A percentile compares a stretch with the other conserved stretches of the same genome.
Conservation (phyloP, 2,888 invertebrate species). For the Ectemnius continuus region DNA sequence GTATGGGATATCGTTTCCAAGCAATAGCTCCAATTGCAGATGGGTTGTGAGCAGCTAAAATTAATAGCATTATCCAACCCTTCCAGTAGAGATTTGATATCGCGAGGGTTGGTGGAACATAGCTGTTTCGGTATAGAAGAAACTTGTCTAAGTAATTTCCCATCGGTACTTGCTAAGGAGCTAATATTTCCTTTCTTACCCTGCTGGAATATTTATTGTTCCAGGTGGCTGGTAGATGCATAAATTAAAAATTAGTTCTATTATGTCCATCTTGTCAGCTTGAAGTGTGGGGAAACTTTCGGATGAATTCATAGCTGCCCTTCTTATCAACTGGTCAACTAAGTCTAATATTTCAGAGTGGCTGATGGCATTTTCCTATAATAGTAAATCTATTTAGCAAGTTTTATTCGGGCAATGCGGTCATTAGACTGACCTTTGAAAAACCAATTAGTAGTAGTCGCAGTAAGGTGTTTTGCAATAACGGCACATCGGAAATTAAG, state of each 20-base stretch:
- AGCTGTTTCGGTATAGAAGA: constrained; percentile 75
- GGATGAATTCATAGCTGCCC: constrained; percentile 88
- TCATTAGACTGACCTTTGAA: constrained; percentile 79
- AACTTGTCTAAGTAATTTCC: too few relatives aligned
- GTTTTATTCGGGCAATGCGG: background rate
- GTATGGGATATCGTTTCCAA: constrained; percentile 94
- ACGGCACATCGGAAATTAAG: constrained; percentile 92
- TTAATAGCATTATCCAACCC: constrained; percentile 91
- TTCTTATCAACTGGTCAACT: constrained; percentile 89
- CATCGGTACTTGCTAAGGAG: background rate
- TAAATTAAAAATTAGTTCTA: constrained; percentile 93
- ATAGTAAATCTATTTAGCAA: background rate
- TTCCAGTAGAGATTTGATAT: constrained; percentile 97
- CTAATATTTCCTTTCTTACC: constrained; percentile 79
- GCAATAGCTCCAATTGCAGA: constrained; percentile 90
- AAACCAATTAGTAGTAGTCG: constrained; percentile 90
- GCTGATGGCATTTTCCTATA: constrained; percentile 87
- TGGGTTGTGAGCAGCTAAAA: constrained; percentile 96
- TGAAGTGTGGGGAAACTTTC: constrained; percentile 86
- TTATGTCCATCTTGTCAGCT: constrained; percentile 89
- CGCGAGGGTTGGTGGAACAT: constrained; percentile 92
- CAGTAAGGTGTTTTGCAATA: constrained; percentile 90
- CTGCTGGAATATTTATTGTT: constrained; percentile 91
- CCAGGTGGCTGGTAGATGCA: constrained; percentile 96
- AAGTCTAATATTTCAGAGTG: constrained; percentile 92